Percentiles rank a stretch among this genome's conserved stretches.
Conservation (phyloP, 1,140 invertebrate species). For the Apis laboriosa region DNA sequence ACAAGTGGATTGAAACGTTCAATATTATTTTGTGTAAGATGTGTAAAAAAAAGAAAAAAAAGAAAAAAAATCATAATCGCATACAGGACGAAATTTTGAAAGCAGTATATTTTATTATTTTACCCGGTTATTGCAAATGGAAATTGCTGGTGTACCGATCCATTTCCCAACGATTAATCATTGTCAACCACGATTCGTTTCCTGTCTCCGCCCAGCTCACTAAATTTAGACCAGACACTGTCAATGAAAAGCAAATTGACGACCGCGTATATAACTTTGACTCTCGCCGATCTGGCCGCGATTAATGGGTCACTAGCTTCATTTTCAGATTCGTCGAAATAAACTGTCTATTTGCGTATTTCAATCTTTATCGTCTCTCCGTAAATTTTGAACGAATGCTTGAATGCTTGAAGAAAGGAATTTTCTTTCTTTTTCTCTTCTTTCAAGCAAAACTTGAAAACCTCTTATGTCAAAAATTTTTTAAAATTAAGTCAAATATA, state of each 20-base stretch:
- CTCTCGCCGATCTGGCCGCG: constrained; percentile 30
- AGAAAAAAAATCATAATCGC: neutral
- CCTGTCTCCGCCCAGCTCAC: constrained; percentile 53
- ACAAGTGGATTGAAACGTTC: no score
- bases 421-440: neutral
- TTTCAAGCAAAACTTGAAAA: no score
- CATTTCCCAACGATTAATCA: constrained; percentile 46
- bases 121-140: constrained; percentile 27
- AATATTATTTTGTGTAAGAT: no score
- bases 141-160: constrained; percentile 27
- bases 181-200: constrained; percentile 58
- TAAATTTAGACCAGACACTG: constrained; percentile 54
- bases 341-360: constrained; percentile 5
- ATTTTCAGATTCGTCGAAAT: constrained; percentile 37
- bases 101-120: constrained; percentile 14
- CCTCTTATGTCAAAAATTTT: no score
- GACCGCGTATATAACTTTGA: constrained; percentile 53
- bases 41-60: no score
- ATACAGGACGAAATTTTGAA: neutral
- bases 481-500: no score
- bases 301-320: constrained; percentile 43
- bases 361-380: neutral
- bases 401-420: no score
- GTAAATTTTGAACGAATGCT: neutral
- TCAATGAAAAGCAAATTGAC: constrained; percentile 60